Evolutionary conservation across 2,113 vertebrate genomes (phyloP).

Genomic region (Echinops telfairi): DNA sequence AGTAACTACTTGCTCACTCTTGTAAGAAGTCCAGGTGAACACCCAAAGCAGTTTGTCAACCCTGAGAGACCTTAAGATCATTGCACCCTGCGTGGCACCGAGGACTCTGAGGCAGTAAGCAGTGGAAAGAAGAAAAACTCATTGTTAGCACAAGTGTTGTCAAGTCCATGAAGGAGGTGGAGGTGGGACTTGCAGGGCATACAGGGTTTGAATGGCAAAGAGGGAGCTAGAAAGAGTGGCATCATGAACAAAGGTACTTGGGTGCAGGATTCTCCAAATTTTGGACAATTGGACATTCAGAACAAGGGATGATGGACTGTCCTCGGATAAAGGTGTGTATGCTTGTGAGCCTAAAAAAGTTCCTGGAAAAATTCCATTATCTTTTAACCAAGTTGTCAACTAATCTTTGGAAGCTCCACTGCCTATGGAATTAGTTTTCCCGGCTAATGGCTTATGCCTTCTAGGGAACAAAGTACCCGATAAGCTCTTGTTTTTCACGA

Average conservation of each 20-base stretch:
- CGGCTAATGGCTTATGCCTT: neutral
- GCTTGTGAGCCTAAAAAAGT: neutral
- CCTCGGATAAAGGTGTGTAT: neutral
- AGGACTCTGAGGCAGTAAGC: neutral
- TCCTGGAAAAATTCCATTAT: too few species aligned
- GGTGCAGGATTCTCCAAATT: neutral
- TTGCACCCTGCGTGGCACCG: neutral
- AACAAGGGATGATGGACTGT: neutral
- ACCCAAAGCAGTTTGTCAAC: neutral
- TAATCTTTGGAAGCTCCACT: too few species aligned
- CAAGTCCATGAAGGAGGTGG: neutral
- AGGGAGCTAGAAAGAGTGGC: neutral
- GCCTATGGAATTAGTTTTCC: conserved; percentile 3
- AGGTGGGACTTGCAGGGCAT: neutral
- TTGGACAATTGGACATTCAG: neutral
- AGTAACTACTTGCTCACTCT: neutral
- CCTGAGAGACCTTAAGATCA: neutral
- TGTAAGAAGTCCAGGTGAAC: neutral
- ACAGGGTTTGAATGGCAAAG: neutral
- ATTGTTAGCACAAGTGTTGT: neutral
- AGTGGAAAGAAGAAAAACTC: neutral
- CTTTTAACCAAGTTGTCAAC: too few species aligned
- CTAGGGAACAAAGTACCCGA: neutral
- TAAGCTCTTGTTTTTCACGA: neutral
- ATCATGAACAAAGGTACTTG: neutral